Conservation (phyloP, 92 coral and sea anemone genomes). For the Phenganax stokvisi region DNA sequence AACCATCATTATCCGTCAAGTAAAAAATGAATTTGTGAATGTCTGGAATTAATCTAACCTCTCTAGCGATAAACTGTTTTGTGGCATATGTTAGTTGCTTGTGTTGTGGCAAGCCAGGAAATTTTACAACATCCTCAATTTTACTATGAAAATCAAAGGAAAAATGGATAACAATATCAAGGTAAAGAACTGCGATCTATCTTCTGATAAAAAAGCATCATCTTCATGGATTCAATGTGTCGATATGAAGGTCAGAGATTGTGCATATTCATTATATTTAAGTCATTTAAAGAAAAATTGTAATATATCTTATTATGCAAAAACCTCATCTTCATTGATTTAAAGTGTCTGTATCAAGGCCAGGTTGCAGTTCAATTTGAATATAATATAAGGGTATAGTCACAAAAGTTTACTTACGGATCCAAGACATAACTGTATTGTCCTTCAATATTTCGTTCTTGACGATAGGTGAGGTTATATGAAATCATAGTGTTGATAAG, state of each 20-base stretch:
- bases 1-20: not conserved
- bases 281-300: no score
- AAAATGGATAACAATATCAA: not conserved
- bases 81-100: constrained; percentile 85
- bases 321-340: no score
- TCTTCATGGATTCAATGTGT: no score
- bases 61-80: constrained; percentile 84
- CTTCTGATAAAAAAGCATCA: no score
- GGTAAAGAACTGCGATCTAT: not conserved
- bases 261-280: no score
- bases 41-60: constrained; percentile 48
- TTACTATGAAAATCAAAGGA: constrained; percentile 48
- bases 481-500: constrained; percentile 89
- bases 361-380: not conserved
- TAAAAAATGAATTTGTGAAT: not conserved
- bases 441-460: constrained; percentile 86
- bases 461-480: constrained; percentile 91
- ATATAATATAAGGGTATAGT: not conserved
- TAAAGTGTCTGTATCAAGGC: no score
- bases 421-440: constrained; percentile 79
- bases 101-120: constrained; percentile 91
- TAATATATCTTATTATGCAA: no score
- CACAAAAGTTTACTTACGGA: constrained; percentile 62
- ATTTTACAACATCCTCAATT: constrained; percentile 84
- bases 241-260: no score